Percentiles rank a stretch among this genome's conserved stretches.
phyloP scores from a whole-genome alignment of 1,140 invertebrate species.

The Chironomus striatipennis region DNA sequence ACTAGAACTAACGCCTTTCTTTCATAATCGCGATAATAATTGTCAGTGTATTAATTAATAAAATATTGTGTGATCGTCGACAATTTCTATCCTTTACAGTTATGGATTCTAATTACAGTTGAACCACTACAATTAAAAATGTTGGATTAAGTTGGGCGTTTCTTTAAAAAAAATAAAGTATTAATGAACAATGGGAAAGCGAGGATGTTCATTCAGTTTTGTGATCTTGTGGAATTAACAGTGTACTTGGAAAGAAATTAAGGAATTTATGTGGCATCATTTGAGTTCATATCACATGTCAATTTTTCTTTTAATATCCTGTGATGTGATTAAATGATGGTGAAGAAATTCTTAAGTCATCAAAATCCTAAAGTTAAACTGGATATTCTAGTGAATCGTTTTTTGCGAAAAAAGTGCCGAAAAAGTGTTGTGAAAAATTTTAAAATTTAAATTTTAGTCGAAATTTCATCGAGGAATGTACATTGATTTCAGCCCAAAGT shows the following conservation, averaged over 20 bases:
- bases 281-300: constrained; percentile 5
- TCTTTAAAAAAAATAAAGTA: background rate
- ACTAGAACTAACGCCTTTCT: background rate
- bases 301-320: background rate
- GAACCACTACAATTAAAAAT: background rate
- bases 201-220: background rate
- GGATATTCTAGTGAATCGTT: background rate
- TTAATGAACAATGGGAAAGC: background rate
- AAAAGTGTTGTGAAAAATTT: background rate
- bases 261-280: constrained; percentile 6
- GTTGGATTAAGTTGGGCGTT: background rate
- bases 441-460: no score
- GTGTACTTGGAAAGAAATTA: background rate
- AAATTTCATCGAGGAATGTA: no score
- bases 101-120: background rate
- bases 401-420: background rate
- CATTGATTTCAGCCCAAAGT: no score
- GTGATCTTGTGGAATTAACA: background rate
- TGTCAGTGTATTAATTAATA: background rate
- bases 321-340: constrained; percentile 1
- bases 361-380: background rate
- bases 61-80: background rate
- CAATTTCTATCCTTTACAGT: background rate
- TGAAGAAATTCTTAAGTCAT: background rate
- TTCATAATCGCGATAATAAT: background rate